These are phyloP conservation scores for Dendropsophus ebraccatus DNA, from an alignment of 2,113 vertebrate genomes.

Conservation along the genomic window DNA sequence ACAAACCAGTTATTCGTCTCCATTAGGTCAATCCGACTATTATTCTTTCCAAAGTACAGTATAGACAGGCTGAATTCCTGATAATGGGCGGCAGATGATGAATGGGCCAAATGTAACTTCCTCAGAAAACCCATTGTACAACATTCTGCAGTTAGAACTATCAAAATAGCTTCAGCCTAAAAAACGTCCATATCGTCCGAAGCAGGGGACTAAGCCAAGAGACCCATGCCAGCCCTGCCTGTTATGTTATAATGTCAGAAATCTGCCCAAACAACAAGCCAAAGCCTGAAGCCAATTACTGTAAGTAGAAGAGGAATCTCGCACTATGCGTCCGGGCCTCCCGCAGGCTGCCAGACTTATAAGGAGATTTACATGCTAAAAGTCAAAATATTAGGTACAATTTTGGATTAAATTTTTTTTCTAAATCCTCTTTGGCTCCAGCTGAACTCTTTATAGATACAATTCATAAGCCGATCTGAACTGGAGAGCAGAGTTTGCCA, in stretches of 20 bases:
- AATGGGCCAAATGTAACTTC: conserved; percentile 59
- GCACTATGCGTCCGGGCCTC: background rate
- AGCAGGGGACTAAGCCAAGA: background rate
- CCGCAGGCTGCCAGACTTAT: background rate
- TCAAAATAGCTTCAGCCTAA: background rate
- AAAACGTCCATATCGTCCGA: background rate
- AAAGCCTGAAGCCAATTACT: background rate
- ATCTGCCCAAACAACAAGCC: background rate
- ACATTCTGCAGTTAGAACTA: conserved; percentile 32
- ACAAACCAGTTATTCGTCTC: conserved; percentile 73
- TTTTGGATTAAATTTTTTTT: background rate
- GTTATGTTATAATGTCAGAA: background rate
- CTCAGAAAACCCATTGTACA: conserved; percentile 46
- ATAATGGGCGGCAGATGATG: conserved; percentile 59
- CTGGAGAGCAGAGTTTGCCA: background rate
- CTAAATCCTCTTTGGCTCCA: background rate
- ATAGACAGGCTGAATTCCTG: conserved; percentile 59
- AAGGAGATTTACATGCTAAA: background rate
- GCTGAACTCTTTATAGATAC: background rate
- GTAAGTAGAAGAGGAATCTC: background rate
- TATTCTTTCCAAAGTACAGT: conserved; percentile 65
- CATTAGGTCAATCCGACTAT: conserved; percentile 65
- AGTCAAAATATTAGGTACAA: background rate
- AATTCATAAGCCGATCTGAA: background rate
- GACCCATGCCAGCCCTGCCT: background rate